Conservation (phyloP, 2,797 vertebrate genomes). For the Carcharodon carcharias region DNA sequence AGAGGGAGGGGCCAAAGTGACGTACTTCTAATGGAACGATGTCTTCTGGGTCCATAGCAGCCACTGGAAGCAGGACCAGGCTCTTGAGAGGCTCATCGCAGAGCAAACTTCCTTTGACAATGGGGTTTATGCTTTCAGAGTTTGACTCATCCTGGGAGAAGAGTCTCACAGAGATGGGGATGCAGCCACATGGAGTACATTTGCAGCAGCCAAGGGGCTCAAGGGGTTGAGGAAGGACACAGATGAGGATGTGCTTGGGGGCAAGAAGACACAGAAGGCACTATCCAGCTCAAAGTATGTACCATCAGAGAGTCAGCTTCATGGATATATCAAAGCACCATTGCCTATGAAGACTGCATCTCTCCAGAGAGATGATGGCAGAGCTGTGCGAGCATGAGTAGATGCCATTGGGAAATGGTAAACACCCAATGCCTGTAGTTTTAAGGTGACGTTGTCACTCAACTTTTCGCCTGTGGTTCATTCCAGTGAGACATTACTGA, state of each 20-base stretch:
- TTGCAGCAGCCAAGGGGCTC: background rate
- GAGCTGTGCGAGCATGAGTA: too few species aligned
- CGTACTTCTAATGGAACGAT: background rate
- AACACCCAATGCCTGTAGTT: too few species aligned
- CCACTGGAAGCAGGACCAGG: background rate
- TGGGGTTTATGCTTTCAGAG: background rate
- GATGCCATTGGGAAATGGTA: too few species aligned
- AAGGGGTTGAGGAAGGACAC: background rate
- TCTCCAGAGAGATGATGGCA: too few species aligned
- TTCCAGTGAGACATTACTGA: too few species aligned
- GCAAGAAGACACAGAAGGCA: background rate
- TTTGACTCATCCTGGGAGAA: background rate
- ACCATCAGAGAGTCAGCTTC: too few species aligned
- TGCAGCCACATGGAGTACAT: background rate
- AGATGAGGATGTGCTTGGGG: background rate
- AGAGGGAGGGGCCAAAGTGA: background rate
- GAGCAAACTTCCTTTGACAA: background rate
- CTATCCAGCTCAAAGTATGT: too few species aligned
- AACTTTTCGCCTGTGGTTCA: too few species aligned
- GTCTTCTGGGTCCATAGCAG: background rate
- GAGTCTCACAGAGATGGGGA: background rate
- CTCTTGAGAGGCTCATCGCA: background rate
- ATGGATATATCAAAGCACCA: too few species aligned
- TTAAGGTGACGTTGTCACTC: too few species aligned
- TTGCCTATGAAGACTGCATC: too few species aligned